Conservation (phyloP, 2,113 vertebrate species). For the Bubalus kerabau region DNA sequence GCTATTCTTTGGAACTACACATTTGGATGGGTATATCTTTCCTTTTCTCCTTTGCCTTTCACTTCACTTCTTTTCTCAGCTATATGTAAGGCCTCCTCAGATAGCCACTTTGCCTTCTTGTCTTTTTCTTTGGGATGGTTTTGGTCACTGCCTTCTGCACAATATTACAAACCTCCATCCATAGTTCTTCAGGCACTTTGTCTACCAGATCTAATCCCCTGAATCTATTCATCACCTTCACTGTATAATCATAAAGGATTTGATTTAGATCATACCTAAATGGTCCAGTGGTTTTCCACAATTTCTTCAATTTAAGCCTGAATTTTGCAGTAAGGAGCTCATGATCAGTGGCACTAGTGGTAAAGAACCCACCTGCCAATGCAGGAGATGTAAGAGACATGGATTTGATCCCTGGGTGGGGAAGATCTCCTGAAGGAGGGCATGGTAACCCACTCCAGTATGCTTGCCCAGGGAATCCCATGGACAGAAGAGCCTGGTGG, state of each 20-base stretch:
- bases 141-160: background rate
- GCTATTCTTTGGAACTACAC: background rate
- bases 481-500: background rate
- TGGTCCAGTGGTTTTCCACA: background rate
- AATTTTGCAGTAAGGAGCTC: background rate
- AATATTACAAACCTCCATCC: background rate
- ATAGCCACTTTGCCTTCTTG: background rate
- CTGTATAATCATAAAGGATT: background rate
- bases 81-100: background rate
- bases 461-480: background rate
- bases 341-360: background rate
- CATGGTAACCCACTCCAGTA: background rate
- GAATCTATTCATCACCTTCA: background rate
- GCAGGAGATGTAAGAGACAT: background rate
- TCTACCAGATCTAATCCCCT: background rate
- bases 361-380: background rate
- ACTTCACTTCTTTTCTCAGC: background rate
- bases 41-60: background rate
- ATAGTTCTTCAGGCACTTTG: background rate
- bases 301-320: background rate
- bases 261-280: background rate
- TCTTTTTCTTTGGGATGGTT: background rate
- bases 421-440: background rate
- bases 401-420: background rate
- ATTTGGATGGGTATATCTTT: background rate